Evolutionary conservation across 2,888 invertebrate genomes (phyloP), one percentile per base, ranked within the genome.

Genomic region (Dorcus hopei): DNA sequence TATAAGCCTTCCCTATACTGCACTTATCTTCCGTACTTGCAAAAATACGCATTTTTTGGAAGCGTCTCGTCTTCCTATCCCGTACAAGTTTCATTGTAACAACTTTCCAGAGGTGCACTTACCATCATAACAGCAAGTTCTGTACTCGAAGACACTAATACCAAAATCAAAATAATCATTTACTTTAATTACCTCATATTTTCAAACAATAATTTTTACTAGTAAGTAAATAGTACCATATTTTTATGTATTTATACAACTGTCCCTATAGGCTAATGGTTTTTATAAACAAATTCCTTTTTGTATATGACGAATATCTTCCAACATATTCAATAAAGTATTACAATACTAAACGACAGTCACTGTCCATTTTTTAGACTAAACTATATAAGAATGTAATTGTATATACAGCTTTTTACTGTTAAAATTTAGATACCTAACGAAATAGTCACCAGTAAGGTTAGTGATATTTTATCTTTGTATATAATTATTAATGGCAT

Each of bases 391-490:
- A 57, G 51, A 59, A 42, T 52, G 60, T 63, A 58, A 61, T 61
- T 53, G 61, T 62, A 61, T 45, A 23, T 47, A 59, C 62, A 65
- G 63, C 65, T 65, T 65, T 61, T 62, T 62, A 65, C 59, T 62
- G 61, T 52, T 62, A 59, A 51, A 58, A 33, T 33, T 33, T 33
- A 33, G 52, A 16, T 42, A 42, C 42, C 41, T 49, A 19, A 49
- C 19, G 47, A 38, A 58, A 47, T 49, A 54, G 33, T 43, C 14
- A 49, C 53, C 33, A 26, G 54, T 55, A 59, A 62, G 64, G 64
- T 64, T 65, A 65, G 65, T 62, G 62, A 65, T 38, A 57, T 58
- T 59, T 57, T 45, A 49, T 54, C 43, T 58, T 43, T 54, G 58
- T 54, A 58, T 58, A 49, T 52, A 48, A 50, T 11, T 48, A 50